These are phyloP conservation scores for Atta texana DNA, from an alignment of 1,140 invertebrate genomes.

Conservation along the genomic window DNA sequence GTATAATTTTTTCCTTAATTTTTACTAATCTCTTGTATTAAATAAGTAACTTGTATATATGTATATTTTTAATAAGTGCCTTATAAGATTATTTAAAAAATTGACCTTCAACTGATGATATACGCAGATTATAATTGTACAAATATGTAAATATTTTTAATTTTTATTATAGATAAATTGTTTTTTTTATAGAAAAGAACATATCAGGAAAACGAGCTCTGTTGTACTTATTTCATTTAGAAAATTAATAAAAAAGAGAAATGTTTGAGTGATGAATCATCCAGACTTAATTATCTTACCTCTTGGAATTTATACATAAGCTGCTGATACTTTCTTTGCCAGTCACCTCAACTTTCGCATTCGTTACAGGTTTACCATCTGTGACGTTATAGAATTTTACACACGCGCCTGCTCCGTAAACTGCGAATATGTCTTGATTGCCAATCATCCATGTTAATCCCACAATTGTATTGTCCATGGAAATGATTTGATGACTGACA, in stretches of 20 bases:
- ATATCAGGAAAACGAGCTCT: neutral
- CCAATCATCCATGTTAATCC: constrained; percentile 82
- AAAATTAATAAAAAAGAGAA: constrained; percentile 27
- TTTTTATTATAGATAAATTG: neutral
- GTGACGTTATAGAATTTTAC: constrained; percentile 81
- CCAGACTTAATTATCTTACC: constrained; percentile 69
- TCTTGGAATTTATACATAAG: constrained; percentile 82
- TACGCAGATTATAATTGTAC: neutral
- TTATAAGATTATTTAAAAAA: neutral
- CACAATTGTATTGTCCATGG: constrained; percentile 80
- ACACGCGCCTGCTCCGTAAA: constrained; percentile 79
- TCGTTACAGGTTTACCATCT: constrained; percentile 72
- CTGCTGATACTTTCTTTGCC: constrained; percentile 79
- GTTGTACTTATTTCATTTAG: neutral
- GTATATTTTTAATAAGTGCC: neutral
- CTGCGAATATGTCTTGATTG: constrained; percentile 79
- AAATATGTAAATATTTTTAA: neutral
- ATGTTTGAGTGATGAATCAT: constrained; percentile 16
- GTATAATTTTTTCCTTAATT: constrained; percentile 9
- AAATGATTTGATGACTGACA: constrained; percentile 76
- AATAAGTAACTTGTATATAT: neutral
- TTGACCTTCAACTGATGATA: neutral
- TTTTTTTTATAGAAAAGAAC: neutral
- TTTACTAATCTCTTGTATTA: neutral
- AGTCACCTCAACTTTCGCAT: constrained; percentile 78